These are phyloP conservation scores for Sesamia inferens DNA, from an alignment of 2,888 invertebrate genomes.

Conservation along the genomic window DNA sequence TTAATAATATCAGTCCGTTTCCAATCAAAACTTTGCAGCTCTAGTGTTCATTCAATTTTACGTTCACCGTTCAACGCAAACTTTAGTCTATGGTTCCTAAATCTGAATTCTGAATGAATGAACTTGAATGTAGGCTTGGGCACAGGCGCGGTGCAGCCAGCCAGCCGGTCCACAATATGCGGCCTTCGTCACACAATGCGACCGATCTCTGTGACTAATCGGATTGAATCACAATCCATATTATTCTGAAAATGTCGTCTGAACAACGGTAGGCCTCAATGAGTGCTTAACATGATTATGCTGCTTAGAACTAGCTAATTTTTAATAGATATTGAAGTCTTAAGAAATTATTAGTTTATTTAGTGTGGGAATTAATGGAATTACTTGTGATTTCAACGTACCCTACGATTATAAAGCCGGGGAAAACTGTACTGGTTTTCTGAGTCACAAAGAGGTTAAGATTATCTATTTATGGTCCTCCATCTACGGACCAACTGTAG, in stretches of 20 bases:
- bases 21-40: slow-evolving; percentile 55
- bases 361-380: neutral
- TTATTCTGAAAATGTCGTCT: slow-evolving; percentile 30
- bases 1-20: slow-evolving; percentile 24
- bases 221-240: slow-evolving; percentile 49
- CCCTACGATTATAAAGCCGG: neutral
- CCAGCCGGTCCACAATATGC: slow-evolving; percentile 43
- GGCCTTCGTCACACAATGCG: slow-evolving; percentile 50
- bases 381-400: neutral
- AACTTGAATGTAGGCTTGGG: slow-evolving; percentile 52
- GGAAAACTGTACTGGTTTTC: neutral
- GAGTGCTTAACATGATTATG: neutral
- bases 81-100: slow-evolving; percentile 42
- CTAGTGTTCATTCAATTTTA: slow-evolving; percentile 58
- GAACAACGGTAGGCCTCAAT: slow-evolving; percentile 9
- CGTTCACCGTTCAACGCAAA: slow-evolving; percentile 41
- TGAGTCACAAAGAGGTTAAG: neutral
- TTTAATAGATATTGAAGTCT: neutral
- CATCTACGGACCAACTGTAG: neutral
- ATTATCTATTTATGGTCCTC: neutral
- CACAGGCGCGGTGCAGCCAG: slow-evolving; percentile 54
- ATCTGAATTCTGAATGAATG: slow-evolving; percentile 56
- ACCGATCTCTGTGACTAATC: slow-evolving; percentile 53
- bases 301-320: neutral
- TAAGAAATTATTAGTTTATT: neutral